Percentiles rank a stretch among this genome's conserved stretches.
phyloP scores from a whole-genome alignment of 2,113 vertebrate species.

The Carassius auratus region DNA sequence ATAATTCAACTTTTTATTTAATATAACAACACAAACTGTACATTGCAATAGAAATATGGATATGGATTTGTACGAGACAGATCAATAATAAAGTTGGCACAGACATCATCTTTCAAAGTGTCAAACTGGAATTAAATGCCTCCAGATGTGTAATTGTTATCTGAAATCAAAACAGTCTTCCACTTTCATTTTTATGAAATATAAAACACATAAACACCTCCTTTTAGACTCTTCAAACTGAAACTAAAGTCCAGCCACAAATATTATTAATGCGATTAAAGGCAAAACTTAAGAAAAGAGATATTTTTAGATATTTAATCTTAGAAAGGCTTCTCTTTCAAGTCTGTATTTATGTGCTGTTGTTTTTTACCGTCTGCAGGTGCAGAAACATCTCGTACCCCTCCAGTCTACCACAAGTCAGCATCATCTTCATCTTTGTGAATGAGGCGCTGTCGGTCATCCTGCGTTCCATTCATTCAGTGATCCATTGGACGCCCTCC shows the following conservation, averaged over 20 bases:
- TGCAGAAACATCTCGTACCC: slow-evolving; percentile 92
- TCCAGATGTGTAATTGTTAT: not conserved
- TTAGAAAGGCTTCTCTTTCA: not conserved
- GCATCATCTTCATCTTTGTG: slow-evolving; percentile 97
- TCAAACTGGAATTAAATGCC: not conserved
- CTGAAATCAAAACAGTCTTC: not conserved
- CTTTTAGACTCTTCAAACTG: not conserved
- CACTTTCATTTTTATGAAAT: not conserved
- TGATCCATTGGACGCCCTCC: slow-evolving; percentile 86
- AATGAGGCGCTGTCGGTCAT: slow-evolving; percentile 94
- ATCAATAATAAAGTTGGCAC: not conserved
- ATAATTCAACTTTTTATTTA: too few relatives aligned
- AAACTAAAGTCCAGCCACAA: not conserved
- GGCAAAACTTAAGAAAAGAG: not conserved
- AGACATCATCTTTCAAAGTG: not conserved
- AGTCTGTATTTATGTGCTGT: not conserved
- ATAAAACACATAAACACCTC: not conserved
- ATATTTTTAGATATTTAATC: not conserved
- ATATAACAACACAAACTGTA: too few relatives aligned
- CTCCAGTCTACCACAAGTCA: slow-evolving; percentile 88
- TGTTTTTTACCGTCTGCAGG: slow-evolving; percentile 69
- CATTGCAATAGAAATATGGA: too few relatives aligned
- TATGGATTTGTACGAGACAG: not conserved
- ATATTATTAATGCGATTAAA: not conserved
- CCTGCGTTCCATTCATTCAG: slow-evolving; percentile 91